phyloP scores from a whole-genome alignment of 2,888 invertebrate species.

The Drymonia ruficornis region DNA sequence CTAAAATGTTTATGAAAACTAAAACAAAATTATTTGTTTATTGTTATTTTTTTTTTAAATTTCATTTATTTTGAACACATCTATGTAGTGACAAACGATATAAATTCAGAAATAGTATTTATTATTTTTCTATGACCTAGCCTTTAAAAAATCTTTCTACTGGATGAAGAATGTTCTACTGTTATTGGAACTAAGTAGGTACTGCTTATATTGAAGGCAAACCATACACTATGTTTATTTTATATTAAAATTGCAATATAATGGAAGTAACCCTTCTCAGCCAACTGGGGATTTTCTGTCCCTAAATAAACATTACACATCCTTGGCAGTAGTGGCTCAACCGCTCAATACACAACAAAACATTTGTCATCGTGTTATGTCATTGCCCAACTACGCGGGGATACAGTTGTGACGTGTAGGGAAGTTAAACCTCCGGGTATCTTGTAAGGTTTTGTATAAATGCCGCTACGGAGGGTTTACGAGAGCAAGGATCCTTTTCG shows the following conservation, averaged over 20 bases:
- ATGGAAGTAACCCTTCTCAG: constrained; percentile 26
- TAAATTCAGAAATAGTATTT: no score
- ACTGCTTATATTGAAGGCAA: no score
- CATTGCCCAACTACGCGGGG: constrained; percentile 11
- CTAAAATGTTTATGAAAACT: no score
- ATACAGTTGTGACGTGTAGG: constrained; percentile 25
- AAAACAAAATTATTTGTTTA: no score
- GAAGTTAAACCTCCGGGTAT: constrained; percentile 12
- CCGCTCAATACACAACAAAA: constrained; percentile 17
- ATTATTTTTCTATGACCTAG: no score
- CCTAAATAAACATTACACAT: constrained; percentile 35
- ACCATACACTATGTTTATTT: constrained; percentile 10
- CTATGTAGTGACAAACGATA: no score
- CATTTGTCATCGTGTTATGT: constrained; percentile 35
- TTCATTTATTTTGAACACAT: no score
- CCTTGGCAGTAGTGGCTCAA: constrained; percentile 17
- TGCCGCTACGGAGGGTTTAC: constrained; percentile 9
- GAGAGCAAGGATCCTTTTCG: background rate
- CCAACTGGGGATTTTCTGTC: constrained; percentile 27
- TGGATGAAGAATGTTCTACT: no score
- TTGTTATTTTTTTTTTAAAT: no score
- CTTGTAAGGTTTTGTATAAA: constrained; percentile 18
- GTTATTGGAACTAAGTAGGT: no score
- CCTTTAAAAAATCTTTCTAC: no score
- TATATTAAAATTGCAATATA: constrained; percentile 16